phyloP scores from a whole-genome alignment of 2,888 invertebrate genomes.

The Brachyptera putata region DNA sequence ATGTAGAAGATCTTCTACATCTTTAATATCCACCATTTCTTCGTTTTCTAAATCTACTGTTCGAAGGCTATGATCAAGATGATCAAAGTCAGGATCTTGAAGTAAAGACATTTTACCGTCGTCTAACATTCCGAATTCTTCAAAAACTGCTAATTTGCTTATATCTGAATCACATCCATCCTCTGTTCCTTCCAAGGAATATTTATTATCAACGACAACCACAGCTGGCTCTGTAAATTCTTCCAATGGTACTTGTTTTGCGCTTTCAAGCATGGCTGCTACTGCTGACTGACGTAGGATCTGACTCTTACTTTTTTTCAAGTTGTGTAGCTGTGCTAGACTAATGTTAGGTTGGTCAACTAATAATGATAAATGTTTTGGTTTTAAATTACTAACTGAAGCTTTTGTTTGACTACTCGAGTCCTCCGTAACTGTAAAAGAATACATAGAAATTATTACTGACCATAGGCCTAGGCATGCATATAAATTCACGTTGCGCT shows the following conservation, averaged over 20 bases:
- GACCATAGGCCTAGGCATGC: no score
- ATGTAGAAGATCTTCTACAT: constrained; percentile 25
- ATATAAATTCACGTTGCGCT: neutral
- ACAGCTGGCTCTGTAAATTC: constrained; percentile 41
- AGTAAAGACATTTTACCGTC: neutral
- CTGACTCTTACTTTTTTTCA: constrained; percentile 43
- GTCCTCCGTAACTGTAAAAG: constrained; percentile 56
- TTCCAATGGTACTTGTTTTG: constrained; percentile 34
- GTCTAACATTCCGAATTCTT: neutral
- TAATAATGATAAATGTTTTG: constrained; percentile 62
- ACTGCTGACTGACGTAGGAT: neutral
- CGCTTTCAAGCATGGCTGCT: neutral
- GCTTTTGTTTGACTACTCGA: constrained; percentile 63
- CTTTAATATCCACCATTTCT: no score
- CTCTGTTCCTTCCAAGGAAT: constrained; percentile 25
- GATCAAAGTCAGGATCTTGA: neutral
- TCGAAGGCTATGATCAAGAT: neutral
- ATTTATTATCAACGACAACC: constrained; percentile 47
- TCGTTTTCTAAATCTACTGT: neutral
- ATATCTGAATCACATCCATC: neutral
- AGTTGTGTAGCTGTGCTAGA: constrained; percentile 55
- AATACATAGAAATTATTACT: no score
- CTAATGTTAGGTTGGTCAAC: constrained; percentile 54
- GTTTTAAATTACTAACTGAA: constrained; percentile 61
- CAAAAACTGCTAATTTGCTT: neutral